A percentile compares a stretch with the other conserved stretches of the same genome.
These are phyloP conservation scores for Falco concolor DNA, from an alignment of 2,797 vertebrate genomes.

Conservation along the genomic window DNA sequence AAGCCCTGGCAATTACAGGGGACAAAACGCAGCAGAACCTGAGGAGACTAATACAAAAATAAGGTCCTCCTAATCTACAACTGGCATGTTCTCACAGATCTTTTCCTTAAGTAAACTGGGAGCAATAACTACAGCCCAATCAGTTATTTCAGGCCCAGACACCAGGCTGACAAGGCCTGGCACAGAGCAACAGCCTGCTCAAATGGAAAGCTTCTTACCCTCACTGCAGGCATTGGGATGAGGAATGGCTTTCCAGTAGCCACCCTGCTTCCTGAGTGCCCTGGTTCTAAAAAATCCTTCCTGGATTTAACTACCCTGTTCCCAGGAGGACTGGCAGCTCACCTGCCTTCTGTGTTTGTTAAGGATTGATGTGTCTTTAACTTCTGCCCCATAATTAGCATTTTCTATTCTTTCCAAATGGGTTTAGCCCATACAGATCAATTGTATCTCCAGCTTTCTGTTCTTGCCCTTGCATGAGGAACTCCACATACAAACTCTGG, in stretches of 20 bases:
- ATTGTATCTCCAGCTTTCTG: background rate
- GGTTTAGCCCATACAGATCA: background rate
- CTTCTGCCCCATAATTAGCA: background rate
- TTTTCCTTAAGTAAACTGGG: background rate
- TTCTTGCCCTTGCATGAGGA: constrained; percentile 12
- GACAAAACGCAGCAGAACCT: background rate
- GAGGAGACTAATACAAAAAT: background rate
- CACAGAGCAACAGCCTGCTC: background rate
- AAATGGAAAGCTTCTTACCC: constrained; percentile 20
- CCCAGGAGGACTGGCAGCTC: constrained; percentile 22
- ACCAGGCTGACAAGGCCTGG: background rate
- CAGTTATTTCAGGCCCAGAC: constrained; percentile 5
- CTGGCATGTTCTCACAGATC: background rate
- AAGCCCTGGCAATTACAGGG: background rate
- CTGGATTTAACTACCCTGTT: background rate
- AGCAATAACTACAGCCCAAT: background rate
- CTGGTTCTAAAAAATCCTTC: background rate
- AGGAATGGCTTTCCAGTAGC: background rate
- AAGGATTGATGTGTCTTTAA: background rate
- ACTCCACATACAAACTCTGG: background rate
- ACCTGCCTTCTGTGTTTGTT: background rate
- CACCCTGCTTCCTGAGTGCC: background rate
- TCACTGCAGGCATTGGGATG: background rate
- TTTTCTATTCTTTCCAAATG: background rate
- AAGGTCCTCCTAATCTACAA: background rate